Base-by-base conservation (phyloP, 2,888 invertebrate genomes). In the Xestobium rufovillosum region DNA sequence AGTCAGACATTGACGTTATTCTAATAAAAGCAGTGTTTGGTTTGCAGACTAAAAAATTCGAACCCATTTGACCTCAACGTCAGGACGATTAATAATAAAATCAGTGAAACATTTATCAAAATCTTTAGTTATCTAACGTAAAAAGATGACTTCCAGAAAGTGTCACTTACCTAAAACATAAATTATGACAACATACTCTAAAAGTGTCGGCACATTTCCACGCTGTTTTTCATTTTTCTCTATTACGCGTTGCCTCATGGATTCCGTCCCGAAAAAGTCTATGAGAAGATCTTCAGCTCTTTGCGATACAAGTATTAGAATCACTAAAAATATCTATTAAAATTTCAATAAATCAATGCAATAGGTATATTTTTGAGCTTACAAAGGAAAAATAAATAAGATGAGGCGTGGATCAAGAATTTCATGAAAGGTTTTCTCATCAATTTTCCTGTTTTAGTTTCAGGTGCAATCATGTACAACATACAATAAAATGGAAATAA, bases 401-500 rank as follows among this genome's bases (percentile, higher is more conserved):
- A 91, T 0, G 92, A 84, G 4, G 91, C 91, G 58, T 95, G 94
- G 35, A 90, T 84, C 55, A 96, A 76, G 63, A 96, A 96, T 68
- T 95, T 95, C 83, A 96, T 90, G 61, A 95, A 95, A 0, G 96
- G 95, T 61, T 90, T 89, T 48, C 89, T 75, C 78, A 94, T 83
- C 15, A 94, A 73, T 51, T 77, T 79, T 0, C 91, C 92, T 4
- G 79, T 77, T 3, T 71, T 68, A 31, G 87, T 85, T 55, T 83
- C 81, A 0, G 95, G 95, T 0, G 84, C 80, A 8, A 90, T 55
- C 73, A 91, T 83, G 60, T 95, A 95, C 29, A 88, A 65, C 1
- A 79, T 60, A 52, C 91, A 90, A 63, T 94, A 87, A 47, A 90
- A 67, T 0, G 96, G 95, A 62, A 92, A 95, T 15, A 90, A 67